Conservation (phyloP, 2,888 invertebrate species). For the Microdon myrmicae region DNA sequence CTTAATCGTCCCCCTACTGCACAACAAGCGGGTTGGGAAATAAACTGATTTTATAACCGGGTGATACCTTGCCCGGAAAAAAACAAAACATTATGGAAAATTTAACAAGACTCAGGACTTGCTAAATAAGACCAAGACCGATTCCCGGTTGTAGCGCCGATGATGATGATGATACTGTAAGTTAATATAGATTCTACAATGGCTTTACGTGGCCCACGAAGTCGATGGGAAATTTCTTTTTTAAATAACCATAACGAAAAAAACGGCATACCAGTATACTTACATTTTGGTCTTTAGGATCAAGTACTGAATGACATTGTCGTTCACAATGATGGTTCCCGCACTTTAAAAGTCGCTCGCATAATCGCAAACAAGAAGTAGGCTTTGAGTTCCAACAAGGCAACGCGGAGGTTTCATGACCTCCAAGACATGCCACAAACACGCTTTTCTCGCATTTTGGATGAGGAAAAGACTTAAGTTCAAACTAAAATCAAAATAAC, state of each 20-base stretch:
- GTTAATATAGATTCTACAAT: too few relatives aligned
- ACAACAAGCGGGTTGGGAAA: too few relatives aligned
- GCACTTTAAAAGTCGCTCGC: conserved; percentile 78
- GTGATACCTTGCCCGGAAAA: too few relatives aligned
- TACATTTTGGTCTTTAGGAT: conserved; percentile 67
- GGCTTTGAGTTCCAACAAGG: conserved; percentile 77
- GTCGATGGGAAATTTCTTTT: conserved; percentile 5
- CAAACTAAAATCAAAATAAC: conserved; percentile 59
- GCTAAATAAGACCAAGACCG: too few relatives aligned
- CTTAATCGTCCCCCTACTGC: too few relatives aligned
- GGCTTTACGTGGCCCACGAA: too few relatives aligned
- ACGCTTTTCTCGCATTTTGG: conserved; percentile 79
- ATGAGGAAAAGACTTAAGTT: conserved; percentile 72
- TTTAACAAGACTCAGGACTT: too few relatives aligned
- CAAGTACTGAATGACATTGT: conserved; percentile 77
- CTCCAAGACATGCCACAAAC: conserved; percentile 77
- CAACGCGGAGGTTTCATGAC: conserved; percentile 76
- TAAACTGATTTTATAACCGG: too few relatives aligned
- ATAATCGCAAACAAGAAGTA: conserved; percentile 81
- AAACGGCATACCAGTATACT: conserved; percentile 48
- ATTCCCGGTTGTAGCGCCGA: too few relatives aligned
- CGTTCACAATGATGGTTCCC: conserved; percentile 80
- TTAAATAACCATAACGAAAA: neutral
- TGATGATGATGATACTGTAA: too few relatives aligned
- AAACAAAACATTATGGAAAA: too few relatives aligned